Conservation (phyloP, 2,888 invertebrate species). For the Napeogenes sylphis region DNA sequence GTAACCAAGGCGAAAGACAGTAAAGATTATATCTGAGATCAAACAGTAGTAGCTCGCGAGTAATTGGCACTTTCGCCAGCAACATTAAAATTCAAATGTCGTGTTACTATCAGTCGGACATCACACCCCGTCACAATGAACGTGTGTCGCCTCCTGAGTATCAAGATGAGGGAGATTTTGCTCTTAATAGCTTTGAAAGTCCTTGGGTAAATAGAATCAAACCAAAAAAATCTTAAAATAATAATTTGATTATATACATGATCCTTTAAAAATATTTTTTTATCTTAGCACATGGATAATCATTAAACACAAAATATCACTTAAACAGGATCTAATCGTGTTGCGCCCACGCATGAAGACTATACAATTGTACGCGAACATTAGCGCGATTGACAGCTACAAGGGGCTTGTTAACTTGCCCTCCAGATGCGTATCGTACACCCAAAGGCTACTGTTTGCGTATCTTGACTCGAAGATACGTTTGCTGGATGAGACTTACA, state of each 20-base stretch:
- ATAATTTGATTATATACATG: background rate
- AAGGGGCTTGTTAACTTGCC: conserved; percentile 65
- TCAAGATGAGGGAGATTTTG: conserved; percentile 8
- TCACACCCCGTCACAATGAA: conserved; percentile 56
- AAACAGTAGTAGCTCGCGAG: conserved; percentile 20
- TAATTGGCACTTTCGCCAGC: conserved; percentile 40
- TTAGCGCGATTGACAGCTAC: conserved; percentile 74
- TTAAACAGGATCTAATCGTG: conserved; percentile 5
- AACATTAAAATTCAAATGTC: conserved; percentile 43
- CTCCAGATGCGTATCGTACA: conserved; percentile 70
- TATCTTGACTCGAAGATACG: conserved; percentile 45
- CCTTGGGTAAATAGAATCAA: background rate
- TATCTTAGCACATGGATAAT: background rate
- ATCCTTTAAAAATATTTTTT: background rate
- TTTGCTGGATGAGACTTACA: conserved; percentile 36
- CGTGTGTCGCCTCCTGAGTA: conserved; percentile 34
- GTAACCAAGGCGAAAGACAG: no score
- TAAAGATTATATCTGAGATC: conserved; percentile 2
- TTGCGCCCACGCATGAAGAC: conserved; percentile 4
- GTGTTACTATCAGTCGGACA: conserved; percentile 33
- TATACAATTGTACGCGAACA: conserved; percentile 38
- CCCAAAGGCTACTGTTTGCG: conserved; percentile 69
- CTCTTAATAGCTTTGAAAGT: background rate
- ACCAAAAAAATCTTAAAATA: background rate
- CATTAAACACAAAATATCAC: conserved; percentile 3